Conservation (phyloP, 1,140 invertebrate genomes). For the Drosophila truncata region DNA sequence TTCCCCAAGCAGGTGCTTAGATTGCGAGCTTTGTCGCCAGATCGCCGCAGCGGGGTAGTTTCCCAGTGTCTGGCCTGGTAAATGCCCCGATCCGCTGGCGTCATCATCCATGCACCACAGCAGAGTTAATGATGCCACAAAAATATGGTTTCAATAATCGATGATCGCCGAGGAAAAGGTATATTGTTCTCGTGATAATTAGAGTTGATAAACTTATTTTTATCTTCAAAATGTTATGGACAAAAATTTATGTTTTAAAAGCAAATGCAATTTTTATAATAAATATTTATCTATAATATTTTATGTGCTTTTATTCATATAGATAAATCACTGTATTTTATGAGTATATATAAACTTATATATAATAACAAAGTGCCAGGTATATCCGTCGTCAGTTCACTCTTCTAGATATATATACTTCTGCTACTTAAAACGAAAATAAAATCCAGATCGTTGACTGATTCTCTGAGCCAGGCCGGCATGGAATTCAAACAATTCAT, state of each 20-base stretch:
- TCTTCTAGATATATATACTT: background rate
- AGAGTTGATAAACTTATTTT: too few relatives aligned
- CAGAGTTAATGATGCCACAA: constrained; percentile 9
- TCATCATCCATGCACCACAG: constrained; percentile 10
- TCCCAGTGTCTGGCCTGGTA: constrained; percentile 33
- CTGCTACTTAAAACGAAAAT: background rate
- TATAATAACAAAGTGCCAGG: background rate
- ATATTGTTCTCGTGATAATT: background rate
- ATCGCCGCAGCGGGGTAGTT: constrained; percentile 20
- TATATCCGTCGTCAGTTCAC: background rate
- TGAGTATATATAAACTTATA: background rate
- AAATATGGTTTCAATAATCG: background rate
- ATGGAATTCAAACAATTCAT: constrained; percentile 35
- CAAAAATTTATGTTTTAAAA: too few relatives aligned
- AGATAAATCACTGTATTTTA: background rate
- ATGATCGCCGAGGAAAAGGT: too few relatives aligned
- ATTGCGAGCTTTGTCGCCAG: constrained; percentile 5
- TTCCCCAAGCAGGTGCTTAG: constrained; percentile 26
- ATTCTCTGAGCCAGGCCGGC: background rate
- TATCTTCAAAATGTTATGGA: too few relatives aligned
- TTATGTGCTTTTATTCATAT: background rate
- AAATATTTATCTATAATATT: too few relatives aligned
- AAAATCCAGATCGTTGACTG: constrained; percentile 39
- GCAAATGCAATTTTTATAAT: too few relatives aligned
- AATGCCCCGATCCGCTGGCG: constrained; percentile 28